A percentile compares a stretch with the other conserved stretches of the same genome.
These are phyloP conservation scores for Aulostomus chinensis DNA, from an alignment of 2,797 vertebrate species.

Conservation along the genomic window DNA sequence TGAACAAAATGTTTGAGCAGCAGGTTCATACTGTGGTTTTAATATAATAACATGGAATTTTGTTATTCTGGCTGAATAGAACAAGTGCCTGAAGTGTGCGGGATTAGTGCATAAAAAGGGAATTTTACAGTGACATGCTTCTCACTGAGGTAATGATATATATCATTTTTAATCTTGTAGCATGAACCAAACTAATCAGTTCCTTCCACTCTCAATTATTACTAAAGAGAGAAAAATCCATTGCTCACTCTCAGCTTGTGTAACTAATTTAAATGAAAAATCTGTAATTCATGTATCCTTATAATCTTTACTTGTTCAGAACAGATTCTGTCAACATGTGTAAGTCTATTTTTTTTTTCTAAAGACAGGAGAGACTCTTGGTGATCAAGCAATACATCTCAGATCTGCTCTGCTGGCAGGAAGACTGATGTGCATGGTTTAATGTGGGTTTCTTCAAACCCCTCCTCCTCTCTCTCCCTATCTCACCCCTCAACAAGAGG, in stretches of 20 bases:
- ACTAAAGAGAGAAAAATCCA: neutral
- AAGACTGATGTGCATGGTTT: slow-evolving; percentile 34
- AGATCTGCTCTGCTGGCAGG: slow-evolving; percentile 18
- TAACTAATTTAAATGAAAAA: slow-evolving; percentile 9
- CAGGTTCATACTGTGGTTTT: no score
- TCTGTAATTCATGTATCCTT: no score
- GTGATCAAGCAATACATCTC: slow-evolving; percentile 33
- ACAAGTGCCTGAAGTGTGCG: neutral
- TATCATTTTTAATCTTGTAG: slow-evolving; percentile 2
- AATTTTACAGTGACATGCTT: neutral
- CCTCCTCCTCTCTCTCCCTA: slow-evolving; percentile 1
- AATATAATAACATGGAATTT: no score
- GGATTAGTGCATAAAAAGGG: neutral
- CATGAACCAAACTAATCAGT: neutral
- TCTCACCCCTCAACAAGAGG: slow-evolving; percentile 13
- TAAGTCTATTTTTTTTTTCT: neutral
- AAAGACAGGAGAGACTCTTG: slow-evolving; percentile 6
- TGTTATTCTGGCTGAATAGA: no score
- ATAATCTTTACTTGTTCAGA: no score
- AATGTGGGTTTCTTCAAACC: slow-evolving; percentile 13
- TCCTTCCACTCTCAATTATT: slow-evolving; percentile 7
- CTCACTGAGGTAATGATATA: slow-evolving; percentile 1
- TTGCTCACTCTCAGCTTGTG: slow-evolving; percentile 1
- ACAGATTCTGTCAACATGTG: neutral
- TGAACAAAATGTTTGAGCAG: no score